A percentile compares a stretch with the other conserved stretches of the same genome.
Conservation (phyloP, 2,797 vertebrate genomes). For the Fringilla coelebs region DNA sequence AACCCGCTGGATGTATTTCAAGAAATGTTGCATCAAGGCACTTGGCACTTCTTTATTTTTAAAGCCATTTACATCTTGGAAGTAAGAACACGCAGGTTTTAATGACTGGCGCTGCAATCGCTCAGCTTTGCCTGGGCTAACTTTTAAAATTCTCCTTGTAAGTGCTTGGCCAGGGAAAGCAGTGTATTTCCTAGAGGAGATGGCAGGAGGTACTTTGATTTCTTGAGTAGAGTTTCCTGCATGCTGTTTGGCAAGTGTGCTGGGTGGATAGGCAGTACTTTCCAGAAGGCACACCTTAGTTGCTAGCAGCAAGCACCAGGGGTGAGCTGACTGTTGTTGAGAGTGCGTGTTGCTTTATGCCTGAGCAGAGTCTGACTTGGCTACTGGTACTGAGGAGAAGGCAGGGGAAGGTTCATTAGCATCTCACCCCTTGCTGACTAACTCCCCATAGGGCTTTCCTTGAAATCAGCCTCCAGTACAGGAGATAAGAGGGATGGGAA, state of each 20-base stretch:
- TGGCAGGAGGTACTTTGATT: neutral
- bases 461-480: neutral
- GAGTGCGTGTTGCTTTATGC: neutral
- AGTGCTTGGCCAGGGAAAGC: rapidly evolving
- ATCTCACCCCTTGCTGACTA: conserved; percentile 11
- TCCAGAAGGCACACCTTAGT: conserved; percentile 45
- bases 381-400: neutral
- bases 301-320: conserved; percentile 13
- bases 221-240: neutral
- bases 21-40: conserved; percentile 52
- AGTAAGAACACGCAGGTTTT: neutral
- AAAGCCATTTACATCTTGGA: conserved; percentile 16
- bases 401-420: neutral
- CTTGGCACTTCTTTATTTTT: conserved; percentile 16
- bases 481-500: conserved; percentile 12
- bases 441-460: conserved; percentile 50
- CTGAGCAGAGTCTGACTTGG: neutral
- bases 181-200: neutral
- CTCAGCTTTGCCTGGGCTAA: neutral
- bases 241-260: neutral
- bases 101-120: neutral
- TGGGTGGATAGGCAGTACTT: conserved; percentile 3
- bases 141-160: neutral
- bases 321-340: conserved; percentile 19
- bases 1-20: conserved; percentile 56